A percentile compares a stretch with the other conserved stretches of the same genome.
These are phyloP conservation scores for Malacoraja senta DNA, from an alignment of 2,797 vertebrate genomes.

Conservation along the genomic window DNA sequence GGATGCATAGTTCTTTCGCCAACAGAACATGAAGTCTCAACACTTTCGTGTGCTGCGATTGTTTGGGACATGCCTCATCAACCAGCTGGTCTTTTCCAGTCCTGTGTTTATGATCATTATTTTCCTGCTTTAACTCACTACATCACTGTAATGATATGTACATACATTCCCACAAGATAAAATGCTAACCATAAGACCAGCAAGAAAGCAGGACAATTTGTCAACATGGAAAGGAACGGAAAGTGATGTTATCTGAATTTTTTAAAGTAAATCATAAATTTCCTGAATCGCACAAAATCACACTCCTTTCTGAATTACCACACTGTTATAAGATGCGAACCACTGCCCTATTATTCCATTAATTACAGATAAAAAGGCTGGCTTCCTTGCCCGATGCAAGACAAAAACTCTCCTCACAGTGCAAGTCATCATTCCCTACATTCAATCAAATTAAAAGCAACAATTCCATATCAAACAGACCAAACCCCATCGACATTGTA, in stretches of 20 bases:
- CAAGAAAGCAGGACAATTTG: too few relatives aligned
- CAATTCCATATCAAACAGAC: neutral
- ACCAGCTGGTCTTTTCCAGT: neutral
- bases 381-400: too few relatives aligned
- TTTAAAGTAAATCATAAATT: neutral
- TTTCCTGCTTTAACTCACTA: neutral
- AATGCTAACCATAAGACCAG: neutral
- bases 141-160: too few relatives aligned
- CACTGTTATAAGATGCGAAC: neutral
- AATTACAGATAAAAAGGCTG: neutral
- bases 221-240: neutral
- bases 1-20: neutral
- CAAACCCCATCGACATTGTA: neutral
- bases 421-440: neutral
- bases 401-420: neutral
- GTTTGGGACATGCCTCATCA: neutral
- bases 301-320: too few relatives aligned
- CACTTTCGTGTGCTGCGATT: neutral
- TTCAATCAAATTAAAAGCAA: neutral
- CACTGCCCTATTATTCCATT: too few relatives aligned
- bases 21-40: neutral
- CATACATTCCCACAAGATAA: too few relatives aligned
- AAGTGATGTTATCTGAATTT: neutral
- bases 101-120: neutral
- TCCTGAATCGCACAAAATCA: neutral